These are phyloP conservation scores for Heliothis peltigera DNA, from an alignment of 2,888 invertebrate species.

Conservation along the genomic window DNA sequence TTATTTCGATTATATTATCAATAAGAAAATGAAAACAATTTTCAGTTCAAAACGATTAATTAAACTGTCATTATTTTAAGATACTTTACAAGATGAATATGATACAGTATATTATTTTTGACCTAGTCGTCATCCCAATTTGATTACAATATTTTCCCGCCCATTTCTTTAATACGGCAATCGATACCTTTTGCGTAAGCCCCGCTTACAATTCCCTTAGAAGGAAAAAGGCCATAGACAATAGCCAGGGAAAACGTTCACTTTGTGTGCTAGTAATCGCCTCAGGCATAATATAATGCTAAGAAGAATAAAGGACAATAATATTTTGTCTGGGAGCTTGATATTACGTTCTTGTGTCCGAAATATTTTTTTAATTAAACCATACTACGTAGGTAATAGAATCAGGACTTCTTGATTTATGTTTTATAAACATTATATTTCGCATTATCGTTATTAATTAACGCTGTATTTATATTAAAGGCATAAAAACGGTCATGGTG, in stretches of 20 bases:
- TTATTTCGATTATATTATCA: no score
- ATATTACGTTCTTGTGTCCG: not conserved
- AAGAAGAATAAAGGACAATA: conserved; percentile 5
- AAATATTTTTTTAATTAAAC: conserved; percentile 3
- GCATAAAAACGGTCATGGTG: no score
- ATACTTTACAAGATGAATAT: no score
- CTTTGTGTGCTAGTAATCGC: conserved; percentile 5
- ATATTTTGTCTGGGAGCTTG: conserved; percentile 7
- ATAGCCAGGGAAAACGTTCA: conserved; percentile 19
- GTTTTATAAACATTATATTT: no score
- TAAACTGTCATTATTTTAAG: no score
- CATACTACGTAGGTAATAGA: not conserved
- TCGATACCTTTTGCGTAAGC: conserved; percentile 16
- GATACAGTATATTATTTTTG: no score
- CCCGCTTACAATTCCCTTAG: conserved; percentile 11
- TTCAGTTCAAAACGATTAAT: no score
- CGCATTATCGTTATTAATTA: no score
- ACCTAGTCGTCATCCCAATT: no score
- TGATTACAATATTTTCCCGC: conserved; percentile 5
- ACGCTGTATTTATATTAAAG: no score
- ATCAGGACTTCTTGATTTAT: not conserved
- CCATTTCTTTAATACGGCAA: conserved; percentile 4
- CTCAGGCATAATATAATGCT: conserved; percentile 5
- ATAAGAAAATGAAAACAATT: no score
- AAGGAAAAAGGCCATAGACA: conserved; percentile 9